These are phyloP conservation scores for Antennarius striatus DNA, from an alignment of 2,113 vertebrate species.

Conservation along the genomic window DNA sequence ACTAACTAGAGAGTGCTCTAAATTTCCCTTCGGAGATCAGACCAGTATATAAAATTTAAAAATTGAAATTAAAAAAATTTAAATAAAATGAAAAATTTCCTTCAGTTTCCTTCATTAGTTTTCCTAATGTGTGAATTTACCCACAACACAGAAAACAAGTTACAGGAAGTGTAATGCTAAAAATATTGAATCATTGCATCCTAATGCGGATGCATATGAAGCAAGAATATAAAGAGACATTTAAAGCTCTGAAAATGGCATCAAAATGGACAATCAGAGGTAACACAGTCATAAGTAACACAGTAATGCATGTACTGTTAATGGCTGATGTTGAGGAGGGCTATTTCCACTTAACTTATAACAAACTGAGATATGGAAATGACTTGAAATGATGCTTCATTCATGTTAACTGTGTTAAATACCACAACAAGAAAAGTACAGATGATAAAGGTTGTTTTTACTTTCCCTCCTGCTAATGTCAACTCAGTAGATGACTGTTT, in stretches of 20 bases:
- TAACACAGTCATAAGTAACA: slow-evolving; percentile 8
- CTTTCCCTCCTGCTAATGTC: slow-evolving; percentile 12
- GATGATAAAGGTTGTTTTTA: not conserved
- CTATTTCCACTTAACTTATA: slow-evolving; percentile 52
- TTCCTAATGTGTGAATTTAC: too few relatives aligned
- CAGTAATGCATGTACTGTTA: slow-evolving; percentile 9
- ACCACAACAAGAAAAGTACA: too few relatives aligned
- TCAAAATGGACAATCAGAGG: slow-evolving; percentile 17
- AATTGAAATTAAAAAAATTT: too few relatives aligned
- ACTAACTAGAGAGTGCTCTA: too few relatives aligned
- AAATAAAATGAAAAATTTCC: too few relatives aligned
- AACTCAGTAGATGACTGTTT: slow-evolving; percentile 18
- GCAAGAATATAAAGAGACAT: slow-evolving; percentile 14
- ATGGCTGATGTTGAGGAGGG: slow-evolving; percentile 20
- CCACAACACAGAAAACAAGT: too few relatives aligned
- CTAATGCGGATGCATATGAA: too few relatives aligned
- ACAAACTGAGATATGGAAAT: slow-evolving; percentile 34
- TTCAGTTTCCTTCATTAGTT: too few relatives aligned
- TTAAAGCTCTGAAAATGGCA: slow-evolving; percentile 1
- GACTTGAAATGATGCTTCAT: slow-evolving; percentile 43
- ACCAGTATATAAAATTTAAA: too few relatives aligned
- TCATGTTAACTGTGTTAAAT: slow-evolving; percentile 38
- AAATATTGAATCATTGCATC: too few relatives aligned
- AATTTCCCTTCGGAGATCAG: too few relatives aligned
- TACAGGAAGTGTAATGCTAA: too few relatives aligned